Percentiles rank a stretch among this genome's conserved stretches.
Evolutionary conservation across 2,888 invertebrate species (phyloP).

Genomic region (Drosophila bunnanda): DNA sequence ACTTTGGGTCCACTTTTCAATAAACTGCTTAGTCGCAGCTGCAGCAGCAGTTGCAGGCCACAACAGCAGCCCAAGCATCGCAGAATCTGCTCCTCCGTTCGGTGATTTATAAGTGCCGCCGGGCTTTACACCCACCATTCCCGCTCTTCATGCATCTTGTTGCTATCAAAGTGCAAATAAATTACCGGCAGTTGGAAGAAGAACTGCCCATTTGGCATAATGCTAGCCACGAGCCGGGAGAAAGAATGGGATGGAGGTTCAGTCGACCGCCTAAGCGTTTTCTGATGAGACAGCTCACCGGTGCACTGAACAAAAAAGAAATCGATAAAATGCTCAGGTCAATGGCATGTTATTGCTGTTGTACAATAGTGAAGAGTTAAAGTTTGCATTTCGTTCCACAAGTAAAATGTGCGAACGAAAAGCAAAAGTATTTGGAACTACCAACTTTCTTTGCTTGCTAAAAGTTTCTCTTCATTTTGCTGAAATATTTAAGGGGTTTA

Average conservation of each 20-base stretch:
- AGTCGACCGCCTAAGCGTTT: conserved; percentile 64
- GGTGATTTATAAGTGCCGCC: conserved; percentile 69
- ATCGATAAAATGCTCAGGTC: conserved; percentile 24
- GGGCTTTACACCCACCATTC: conserved; percentile 10
- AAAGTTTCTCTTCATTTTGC: background rate
- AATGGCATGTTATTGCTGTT: background rate
- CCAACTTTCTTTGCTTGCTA: background rate
- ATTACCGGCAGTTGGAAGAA: conserved; percentile 54
- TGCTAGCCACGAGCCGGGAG: conserved; percentile 16
- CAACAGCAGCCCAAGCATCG: conserved; percentile 32
- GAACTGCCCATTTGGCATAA: conserved; percentile 56
- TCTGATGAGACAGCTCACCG: conserved; percentile 65
- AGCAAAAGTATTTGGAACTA: background rate
- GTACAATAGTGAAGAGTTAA: background rate
- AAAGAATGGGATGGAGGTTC: conserved; percentile 1
- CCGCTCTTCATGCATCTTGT: conserved; percentile 64
- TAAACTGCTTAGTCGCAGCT: conserved; percentile 74
- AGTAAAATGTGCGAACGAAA: background rate
- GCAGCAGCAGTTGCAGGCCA: conserved; percentile 28
- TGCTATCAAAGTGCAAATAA: conserved; percentile 80
- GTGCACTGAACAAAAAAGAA: conserved; percentile 25
- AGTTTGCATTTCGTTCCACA: background rate
- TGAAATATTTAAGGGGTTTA: background rate
- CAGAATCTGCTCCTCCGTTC: conserved; percentile 47
- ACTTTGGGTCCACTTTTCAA: conserved; percentile 68